Percentiles rank a stretch among this genome's conserved stretches.
These are phyloP conservation scores for Notarius quadriscutis DNA, from an alignment of 2,113 vertebrate species.

Conservation along the genomic window DNA sequence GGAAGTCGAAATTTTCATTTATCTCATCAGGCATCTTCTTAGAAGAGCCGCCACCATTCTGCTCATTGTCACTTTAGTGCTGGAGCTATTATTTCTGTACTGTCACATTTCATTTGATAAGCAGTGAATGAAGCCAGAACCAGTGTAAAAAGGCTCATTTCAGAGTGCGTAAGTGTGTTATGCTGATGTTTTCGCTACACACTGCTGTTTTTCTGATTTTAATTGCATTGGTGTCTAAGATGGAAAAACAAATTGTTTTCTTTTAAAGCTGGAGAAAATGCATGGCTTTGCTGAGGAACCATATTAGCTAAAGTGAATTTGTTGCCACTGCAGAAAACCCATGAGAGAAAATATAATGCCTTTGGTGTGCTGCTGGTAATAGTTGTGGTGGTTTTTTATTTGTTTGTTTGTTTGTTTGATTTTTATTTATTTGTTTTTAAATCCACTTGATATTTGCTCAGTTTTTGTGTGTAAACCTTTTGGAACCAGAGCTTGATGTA, in stretches of 20 bases:
- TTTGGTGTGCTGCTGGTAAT: conserved; percentile 21
- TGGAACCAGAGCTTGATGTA: conserved; percentile 28
- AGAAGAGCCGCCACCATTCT: background rate
- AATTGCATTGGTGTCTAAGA: conserved; percentile 23
- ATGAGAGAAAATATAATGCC: conserved; percentile 21
- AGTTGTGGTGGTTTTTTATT: background rate
- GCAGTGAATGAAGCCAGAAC: conserved; percentile 21
- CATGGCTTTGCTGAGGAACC: conserved; percentile 17
- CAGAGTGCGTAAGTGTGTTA: background rate
- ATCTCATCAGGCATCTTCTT: conserved; percentile 17
- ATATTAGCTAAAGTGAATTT: conserved; percentile 31
- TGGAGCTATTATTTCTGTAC: conserved; percentile 31
- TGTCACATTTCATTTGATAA: conserved; percentile 44
- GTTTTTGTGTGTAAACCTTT: conserved; percentile 16
- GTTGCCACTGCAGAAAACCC: conserved; percentile 30
- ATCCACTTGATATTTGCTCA: conserved; percentile 39
- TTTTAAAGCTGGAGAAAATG: conserved; percentile 26
- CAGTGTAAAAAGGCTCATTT: conserved; percentile 29
- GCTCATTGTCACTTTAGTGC: conserved; percentile 5
- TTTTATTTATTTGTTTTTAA: background rate
- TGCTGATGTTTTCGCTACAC: conserved; percentile 12
- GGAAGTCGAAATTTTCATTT: background rate
- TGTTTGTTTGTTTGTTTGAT: too few relatives aligned
- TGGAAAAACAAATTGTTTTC: conserved; percentile 12
- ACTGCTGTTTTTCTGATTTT: conserved; percentile 8